phyloP scores from a whole-genome alignment of 2,888 invertebrate species.

The Hypolimnas misippus region DNA sequence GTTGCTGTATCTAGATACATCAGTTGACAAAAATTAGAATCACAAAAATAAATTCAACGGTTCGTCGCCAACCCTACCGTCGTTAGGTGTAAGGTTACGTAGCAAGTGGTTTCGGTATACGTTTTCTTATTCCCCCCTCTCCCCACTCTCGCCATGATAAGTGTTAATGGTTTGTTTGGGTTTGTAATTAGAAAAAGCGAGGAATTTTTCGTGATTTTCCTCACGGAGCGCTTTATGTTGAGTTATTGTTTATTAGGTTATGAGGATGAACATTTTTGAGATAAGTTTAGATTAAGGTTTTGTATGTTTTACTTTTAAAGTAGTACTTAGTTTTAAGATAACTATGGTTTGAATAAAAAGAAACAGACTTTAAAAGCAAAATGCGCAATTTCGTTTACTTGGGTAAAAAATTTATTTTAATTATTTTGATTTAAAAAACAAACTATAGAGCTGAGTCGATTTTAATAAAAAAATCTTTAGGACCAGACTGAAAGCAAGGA shows the following conservation, averaged over 20 bases:
- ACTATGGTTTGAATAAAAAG: no score
- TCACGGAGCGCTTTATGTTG: not conserved
- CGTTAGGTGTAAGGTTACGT: conserved; percentile 69
- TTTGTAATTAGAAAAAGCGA: conserved; percentile 60
- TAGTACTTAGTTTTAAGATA: not conserved
- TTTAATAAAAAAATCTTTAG: no score
- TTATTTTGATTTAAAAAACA: no score
- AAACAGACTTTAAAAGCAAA: no score
- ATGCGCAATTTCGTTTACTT: no score
- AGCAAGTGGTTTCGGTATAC: conserved; percentile 70
- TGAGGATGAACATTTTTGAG: not conserved
- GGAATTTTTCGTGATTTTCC: conserved; percentile 32
- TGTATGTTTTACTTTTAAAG: not conserved
- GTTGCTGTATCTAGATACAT: no score
- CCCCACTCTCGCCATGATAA: conserved; percentile 41
- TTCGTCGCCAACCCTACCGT: conserved; percentile 57
- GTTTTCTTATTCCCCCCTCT: conserved; percentile 59
- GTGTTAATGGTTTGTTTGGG: conserved; percentile 62
- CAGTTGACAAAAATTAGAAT: no score
- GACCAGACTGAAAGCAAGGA: no score
- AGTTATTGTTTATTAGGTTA: not conserved
- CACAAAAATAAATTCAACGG: not conserved
- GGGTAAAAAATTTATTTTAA: no score
- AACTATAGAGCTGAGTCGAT: no score
- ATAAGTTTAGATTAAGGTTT: not conserved